phyloP scores from a whole-genome alignment of 2,888 invertebrate genomes.

The Drosophila suboccidentalis region DNA sequence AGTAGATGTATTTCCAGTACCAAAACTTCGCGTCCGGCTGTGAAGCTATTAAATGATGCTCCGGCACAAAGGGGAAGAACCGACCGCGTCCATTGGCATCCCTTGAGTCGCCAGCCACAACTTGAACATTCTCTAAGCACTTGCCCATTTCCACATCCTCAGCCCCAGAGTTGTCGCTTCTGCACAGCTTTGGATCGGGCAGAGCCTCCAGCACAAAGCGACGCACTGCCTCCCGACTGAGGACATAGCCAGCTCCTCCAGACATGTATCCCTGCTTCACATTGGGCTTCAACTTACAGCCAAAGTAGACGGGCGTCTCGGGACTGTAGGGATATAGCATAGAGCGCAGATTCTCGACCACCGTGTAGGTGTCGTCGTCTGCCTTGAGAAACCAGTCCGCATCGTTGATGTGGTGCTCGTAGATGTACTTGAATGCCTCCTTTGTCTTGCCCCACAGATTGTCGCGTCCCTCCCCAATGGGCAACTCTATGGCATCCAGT shows the following conservation, averaged over 20 bases:
- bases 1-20: slow-evolving; percentile 99
- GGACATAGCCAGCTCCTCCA: slow-evolving; percentile 97
- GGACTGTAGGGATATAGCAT: slow-evolving; percentile 92
- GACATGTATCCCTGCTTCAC: slow-evolving; percentile 94
- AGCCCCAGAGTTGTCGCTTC: slow-evolving; percentile 86
- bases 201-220: slow-evolving; percentile 92
- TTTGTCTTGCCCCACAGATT: slow-evolving; percentile 99
- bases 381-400: slow-evolving; percentile 99
- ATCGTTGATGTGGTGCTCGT: slow-evolving; percentile 92
- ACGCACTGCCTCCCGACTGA: slow-evolving; percentile 93
- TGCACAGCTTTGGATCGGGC: slow-evolving; percentile 87
- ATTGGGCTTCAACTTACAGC: slow-evolving; percentile 94
- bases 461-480: slow-evolving; percentile 95
- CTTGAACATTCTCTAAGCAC: slow-evolving; percentile 93
- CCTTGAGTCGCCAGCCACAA: slow-evolving; percentile 95
- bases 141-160: slow-evolving; percentile 88
- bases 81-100: slow-evolving; percentile 94
- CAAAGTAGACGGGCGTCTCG: slow-evolving; percentile 93
- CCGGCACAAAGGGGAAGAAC: slow-evolving; percentile 98
- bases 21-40: slow-evolving; percentile 94
- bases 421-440: slow-evolving; percentile 95
- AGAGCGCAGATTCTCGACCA: slow-evolving; percentile 97
- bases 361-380: slow-evolving; percentile 98
- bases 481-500: slow-evolving; percentile 93
- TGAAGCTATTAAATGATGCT: slow-evolving; percentile 96